phyloP scores from a whole-genome alignment of 2,113 vertebrate species.

The Cottus gobio region DNA sequence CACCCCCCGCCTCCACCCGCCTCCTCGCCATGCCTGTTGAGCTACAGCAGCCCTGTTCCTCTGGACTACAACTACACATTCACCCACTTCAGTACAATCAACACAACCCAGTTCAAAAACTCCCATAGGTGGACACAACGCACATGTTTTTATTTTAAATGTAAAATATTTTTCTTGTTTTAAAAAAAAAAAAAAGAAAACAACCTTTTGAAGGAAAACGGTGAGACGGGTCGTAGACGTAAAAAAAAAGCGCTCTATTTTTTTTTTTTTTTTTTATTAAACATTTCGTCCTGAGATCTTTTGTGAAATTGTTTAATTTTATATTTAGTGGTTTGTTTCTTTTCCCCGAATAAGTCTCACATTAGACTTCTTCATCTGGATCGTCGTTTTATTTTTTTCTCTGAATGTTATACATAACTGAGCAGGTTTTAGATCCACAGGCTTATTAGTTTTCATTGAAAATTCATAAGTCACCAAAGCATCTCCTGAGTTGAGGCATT shows the following conservation, averaged over 20 bases:
- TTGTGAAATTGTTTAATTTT: conserved; percentile 59
- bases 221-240: conserved; percentile 51
- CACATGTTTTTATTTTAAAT: conserved; percentile 70
- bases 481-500: conserved; percentile 60
- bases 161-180: conserved; percentile 78
- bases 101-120: conserved; percentile 77
- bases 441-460: conserved; percentile 53
- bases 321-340: conserved; percentile 25
- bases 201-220: conserved; percentile 64
- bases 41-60: conserved; percentile 81
- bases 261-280: conserved; percentile 83
- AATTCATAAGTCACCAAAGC: conserved; percentile 55
- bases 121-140: conserved; percentile 54
- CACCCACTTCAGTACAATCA: conserved; percentile 78
- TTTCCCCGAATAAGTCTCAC: conserved; percentile 17
- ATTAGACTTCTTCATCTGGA: neutral
- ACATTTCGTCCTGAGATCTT: conserved; percentile 66
- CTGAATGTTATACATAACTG: conserved; percentile 21
- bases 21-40: conserved; percentile 78
- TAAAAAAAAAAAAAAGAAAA: conserved; percentile 45
- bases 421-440: conserved; percentile 34
- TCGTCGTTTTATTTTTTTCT: neutral
- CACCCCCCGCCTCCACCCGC: conserved; percentile 5
- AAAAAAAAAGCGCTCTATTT: conserved; percentile 62
- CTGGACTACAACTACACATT: conserved; percentile 78